Evolutionary conservation across 2,888 invertebrate species (phyloP), one percentile per base, ranked within the genome.

Genomic region (Drosophila kokeensis): DNA sequence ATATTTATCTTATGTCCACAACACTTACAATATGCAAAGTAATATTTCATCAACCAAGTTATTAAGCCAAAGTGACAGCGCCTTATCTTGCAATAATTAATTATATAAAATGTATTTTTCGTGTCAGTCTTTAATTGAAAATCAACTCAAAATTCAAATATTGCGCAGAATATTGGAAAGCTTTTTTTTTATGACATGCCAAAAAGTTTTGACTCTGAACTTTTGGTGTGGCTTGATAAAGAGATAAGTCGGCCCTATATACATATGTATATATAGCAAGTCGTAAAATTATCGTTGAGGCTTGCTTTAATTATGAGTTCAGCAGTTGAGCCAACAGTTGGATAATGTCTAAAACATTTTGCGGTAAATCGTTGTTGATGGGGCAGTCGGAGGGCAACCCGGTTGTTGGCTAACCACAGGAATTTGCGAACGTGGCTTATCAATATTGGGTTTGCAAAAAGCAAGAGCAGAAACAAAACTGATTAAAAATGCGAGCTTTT

Each of bases 361-460:
- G 72, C 34, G 60, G 72, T n/a, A 29, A 10, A 38, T 40, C 40
- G 18, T 48, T n/a, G 10, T 3, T 3, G 8, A 27, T 8, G 70
- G 8, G 45, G 1, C 45, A 13, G 13, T 15, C 40, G 13, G 15
- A 2, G 32, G 38, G 34, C 5, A 24, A 4, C 15, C 21, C 45
- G 45, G 24, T 4, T 45, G 24, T 15, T 45, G 24, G 21, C 42
- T 4, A 75, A 73, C 87, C 89, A 49, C 85, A 82, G 60, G 64
- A 73, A 89, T 84, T 82, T 63, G 76, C 40, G 80, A 53, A 53
- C 52, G n/a, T 27, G 61, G 73, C 72, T 84, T 89, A 89, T 89
- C 88, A 87, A 89, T 84, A 79, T 60, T 74, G 72, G 62, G 57
- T 64, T 62, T 38, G 29, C 48, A 29, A 62, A 53, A 36, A 30